Conservation (phyloP, 2,797 vertebrate genomes). For the Anguilla anguilla region DNA sequence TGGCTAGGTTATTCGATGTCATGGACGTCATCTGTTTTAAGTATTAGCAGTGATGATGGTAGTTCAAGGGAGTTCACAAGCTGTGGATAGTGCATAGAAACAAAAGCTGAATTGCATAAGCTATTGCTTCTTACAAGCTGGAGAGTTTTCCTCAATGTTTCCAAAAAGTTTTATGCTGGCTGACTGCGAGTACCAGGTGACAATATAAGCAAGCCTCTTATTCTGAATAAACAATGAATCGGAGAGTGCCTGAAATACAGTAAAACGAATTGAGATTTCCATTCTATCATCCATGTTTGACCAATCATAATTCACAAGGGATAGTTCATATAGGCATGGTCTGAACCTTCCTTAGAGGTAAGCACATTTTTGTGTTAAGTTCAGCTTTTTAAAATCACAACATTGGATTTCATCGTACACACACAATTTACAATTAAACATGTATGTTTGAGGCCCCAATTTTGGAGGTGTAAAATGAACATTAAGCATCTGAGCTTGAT, state of each 20-base stretch:
- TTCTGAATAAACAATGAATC: background rate
- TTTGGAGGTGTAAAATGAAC: no score
- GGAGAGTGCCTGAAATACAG: background rate
- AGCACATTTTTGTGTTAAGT: no score
- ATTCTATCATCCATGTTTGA: background rate
- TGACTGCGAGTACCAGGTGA: background rate
- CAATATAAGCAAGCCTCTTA: background rate
- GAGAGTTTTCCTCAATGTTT: background rate
- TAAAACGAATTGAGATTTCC: background rate
- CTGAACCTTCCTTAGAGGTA: no score
- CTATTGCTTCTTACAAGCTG: background rate
- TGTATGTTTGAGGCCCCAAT: no score
- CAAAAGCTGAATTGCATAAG: background rate
- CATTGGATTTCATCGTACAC: no score
- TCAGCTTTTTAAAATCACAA: no score
- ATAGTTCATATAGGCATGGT: no score
- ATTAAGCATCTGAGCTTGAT: no score
- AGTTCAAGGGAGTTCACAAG: background rate
- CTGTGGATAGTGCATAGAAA: background rate
- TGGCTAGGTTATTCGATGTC: background rate
- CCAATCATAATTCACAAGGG: background rate
- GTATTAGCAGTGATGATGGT: background rate
- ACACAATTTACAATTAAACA: no score
- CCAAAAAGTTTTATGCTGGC: background rate
- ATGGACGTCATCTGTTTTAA: background rate